Evolutionary conservation across 1,140 invertebrate species (phyloP), one percentile per base, ranked within the genome.

Genomic region (Cyrtorhinus lividipennis): DNA sequence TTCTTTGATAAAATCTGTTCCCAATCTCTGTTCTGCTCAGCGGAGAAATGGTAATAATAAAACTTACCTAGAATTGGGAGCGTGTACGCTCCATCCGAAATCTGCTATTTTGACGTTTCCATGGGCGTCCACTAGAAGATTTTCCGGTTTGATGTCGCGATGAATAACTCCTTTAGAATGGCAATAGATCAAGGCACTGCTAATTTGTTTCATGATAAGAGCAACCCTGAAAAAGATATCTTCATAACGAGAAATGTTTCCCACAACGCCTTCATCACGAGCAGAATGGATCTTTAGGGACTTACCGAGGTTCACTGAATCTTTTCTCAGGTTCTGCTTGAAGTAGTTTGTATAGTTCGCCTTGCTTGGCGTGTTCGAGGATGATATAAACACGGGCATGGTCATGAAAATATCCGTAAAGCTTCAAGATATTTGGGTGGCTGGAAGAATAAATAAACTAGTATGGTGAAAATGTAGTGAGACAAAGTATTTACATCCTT

Each of bases 21-120:
- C n/a, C n/a, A n/a, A n/a, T n/a, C n/a, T n/a, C n/a, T n/a, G n/a
- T n/a, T n/a, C n/a, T n/a, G n/a, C n/a, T n/a, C n/a, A n/a, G 10
- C 23, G 15, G 62, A 58, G 59, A n/a, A n/a, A n/a, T n/a, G n/a
- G n/a, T n/a, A n/a, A n/a, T n/a, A n/a, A n/a, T n/a, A n/a, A 59
- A 1, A 63, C 45, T 71, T 71, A 82, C 81, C 78, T 83, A 0
- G 92, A 95, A 12, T 88, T 90, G 1, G 92, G 92, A 2, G 93
- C 89, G 77, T 96, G 93, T 3, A 96, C 93, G 1, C 93, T 95
- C 93, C 93, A 96, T 5, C 94, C 94, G 77, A 98, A 98, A 76
- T 98, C 94, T 27, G 92, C 92, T 66, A 98, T 95, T 79, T 98
- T 98, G 13, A 96, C 75, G 68, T 94, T 87, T 59, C 87, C 88